Conservation (phyloP, 2,113 vertebrate species). For the Sclerurus mexicanus region DNA sequence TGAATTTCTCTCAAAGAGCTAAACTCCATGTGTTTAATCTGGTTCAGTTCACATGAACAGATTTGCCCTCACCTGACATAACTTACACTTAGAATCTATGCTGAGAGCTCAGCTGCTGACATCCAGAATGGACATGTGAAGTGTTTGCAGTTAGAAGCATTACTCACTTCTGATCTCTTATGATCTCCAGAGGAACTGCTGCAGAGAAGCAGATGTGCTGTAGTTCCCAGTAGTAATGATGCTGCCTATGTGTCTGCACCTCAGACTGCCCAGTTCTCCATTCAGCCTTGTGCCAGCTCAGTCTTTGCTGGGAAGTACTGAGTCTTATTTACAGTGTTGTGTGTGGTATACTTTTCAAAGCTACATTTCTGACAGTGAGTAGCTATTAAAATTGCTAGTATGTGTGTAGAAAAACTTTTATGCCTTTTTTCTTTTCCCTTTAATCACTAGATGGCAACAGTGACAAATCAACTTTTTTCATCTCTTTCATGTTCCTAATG, state of each 20-base stretch:
- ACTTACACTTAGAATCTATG: fast-evolving
- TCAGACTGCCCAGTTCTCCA: not conserved
- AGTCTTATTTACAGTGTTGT: not conserved
- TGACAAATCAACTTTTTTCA: not conserved
- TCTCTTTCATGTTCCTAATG: not conserved
- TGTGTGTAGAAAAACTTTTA: not conserved
- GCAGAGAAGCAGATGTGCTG: not conserved
- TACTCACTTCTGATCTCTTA: not conserved
- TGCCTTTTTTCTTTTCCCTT: not conserved
- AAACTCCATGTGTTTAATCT: not conserved
- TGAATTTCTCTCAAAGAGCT: not conserved
- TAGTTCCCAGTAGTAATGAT: not conserved
- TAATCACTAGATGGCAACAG: not conserved
- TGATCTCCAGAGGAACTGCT: not conserved
- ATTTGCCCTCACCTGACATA: not conserved
- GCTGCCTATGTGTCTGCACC: not conserved
- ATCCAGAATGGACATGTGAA: not conserved
- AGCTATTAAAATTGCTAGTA: not conserved
- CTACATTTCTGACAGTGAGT: not conserved
- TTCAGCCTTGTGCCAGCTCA: not conserved
- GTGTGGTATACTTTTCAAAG: not conserved
- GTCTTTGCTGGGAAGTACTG: not conserved
- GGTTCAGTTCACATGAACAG: not conserved
- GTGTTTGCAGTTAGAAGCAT: not conserved
- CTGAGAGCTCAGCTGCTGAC: not conserved